These are phyloP conservation scores for Hemibagrus wyckioides DNA, from an alignment of 2,113 vertebrate species.

Conservation along the genomic window DNA sequence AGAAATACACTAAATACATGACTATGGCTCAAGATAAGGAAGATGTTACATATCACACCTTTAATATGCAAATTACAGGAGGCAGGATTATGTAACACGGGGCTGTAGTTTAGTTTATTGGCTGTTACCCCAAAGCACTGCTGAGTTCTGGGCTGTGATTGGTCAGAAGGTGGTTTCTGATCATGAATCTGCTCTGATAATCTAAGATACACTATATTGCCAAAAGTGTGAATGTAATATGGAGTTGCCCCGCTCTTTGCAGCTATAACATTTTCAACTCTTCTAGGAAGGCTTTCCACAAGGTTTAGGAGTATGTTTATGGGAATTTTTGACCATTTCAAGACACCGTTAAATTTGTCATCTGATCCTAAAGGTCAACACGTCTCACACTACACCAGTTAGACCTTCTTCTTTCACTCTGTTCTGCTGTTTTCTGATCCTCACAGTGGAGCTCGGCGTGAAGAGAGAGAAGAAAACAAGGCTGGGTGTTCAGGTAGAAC, in stretches of 20 bases:
- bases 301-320: too few species aligned
- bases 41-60: neutral
- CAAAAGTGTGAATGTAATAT: too few species aligned
- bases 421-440: neutral
- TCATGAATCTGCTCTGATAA: neutral
- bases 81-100: neutral
- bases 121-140: neutral
- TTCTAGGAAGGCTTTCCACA: too few species aligned
- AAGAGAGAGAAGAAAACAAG: neutral
- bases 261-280: too few species aligned
- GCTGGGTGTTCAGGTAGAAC: slow-evolving; percentile 2
- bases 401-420: neutral
- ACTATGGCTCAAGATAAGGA: accelerated
- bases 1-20: neutral
- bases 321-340: too few species aligned
- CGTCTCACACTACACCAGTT: neutral
- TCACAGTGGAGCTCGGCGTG: neutral
- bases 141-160: neutral
- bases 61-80: neutral
- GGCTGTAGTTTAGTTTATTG: neutral
- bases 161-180: neutral
- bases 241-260: too few species aligned
- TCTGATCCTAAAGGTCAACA: neutral
- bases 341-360: neutral
- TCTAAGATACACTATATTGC: too few species aligned